These are phyloP conservation scores for Tragelaphus imberbis DNA, from an alignment of 2,113 vertebrate species.

Conservation along the genomic window DNA sequence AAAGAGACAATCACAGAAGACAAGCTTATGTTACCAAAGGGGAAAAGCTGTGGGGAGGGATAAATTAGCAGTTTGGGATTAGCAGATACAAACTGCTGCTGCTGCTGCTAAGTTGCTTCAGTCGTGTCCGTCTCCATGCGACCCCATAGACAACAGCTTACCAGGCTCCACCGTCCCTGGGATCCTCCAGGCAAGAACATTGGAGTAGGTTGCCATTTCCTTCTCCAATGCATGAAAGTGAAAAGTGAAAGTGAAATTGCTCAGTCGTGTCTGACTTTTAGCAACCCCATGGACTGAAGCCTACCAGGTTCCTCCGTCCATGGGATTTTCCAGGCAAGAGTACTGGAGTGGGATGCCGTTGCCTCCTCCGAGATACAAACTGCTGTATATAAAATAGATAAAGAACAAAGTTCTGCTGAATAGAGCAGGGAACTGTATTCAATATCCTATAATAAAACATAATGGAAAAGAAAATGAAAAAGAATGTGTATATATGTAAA, in stretches of 20 bases:
- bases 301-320: too few species aligned
- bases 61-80: neutral
- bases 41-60: neutral
- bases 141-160: too few species aligned
- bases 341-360: too few species aligned
- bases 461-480: neutral
- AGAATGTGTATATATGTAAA: neutral
- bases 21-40: neutral
- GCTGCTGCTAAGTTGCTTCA: too few species aligned
- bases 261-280: too few species aligned
- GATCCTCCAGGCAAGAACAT: too few species aligned
- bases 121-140: rapidly evolving
- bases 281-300: too few species aligned
- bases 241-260: too few species aligned
- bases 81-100: neutral
- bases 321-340: too few species aligned
- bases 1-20: neutral
- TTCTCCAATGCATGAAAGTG: too few species aligned
- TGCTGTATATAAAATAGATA: neutral
- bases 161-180: too few species aligned
- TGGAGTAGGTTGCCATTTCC: too few species aligned
- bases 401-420: neutral
- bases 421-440: neutral
- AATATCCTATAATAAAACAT: neutral
- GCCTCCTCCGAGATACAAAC: neutral